phyloP scores from a whole-genome alignment of 2,888 invertebrate genomes.

The Netelia melanura region DNA sequence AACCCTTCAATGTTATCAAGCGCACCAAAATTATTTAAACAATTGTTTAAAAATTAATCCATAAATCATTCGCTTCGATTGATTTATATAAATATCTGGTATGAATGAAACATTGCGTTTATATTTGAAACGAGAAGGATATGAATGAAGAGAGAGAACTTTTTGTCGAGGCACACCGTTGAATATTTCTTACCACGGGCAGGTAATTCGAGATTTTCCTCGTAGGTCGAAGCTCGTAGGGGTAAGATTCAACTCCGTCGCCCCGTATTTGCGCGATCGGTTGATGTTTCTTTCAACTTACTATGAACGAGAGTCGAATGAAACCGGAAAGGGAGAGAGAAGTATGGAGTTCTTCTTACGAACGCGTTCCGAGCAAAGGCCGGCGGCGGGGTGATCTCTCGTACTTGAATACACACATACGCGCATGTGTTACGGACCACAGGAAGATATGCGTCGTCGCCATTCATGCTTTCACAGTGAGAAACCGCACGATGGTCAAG shows the following conservation, averaged over 20 bases:
- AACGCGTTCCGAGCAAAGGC: constrained; percentile 25
- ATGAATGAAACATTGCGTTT: not conserved
- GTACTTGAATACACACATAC: constrained; percentile 17
- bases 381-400: constrained; percentile 19
- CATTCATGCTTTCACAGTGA: constrained; percentile 47
- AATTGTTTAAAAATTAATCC: too few species aligned
- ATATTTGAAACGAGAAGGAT: constrained; percentile 7
- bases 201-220: constrained; percentile 53
- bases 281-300: constrained; percentile 32
- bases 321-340: constrained; percentile 61
- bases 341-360: constrained; percentile 27
- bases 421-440: not conserved
- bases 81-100: not conserved
- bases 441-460: constrained; percentile 27
- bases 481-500: constrained; percentile 77
- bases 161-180: not conserved
- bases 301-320: constrained; percentile 22
- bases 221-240: constrained; percentile 1
- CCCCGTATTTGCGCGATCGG: constrained; percentile 49
- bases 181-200: constrained; percentile 13
- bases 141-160: constrained; percentile 8
- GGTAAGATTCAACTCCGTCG: constrained; percentile 33
- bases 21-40: too few species aligned
- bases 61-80: not conserved
- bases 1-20: too few species aligned